phyloP scores from a whole-genome alignment of 2,113 vertebrate species.

The Pterocles burchelli region DNA sequence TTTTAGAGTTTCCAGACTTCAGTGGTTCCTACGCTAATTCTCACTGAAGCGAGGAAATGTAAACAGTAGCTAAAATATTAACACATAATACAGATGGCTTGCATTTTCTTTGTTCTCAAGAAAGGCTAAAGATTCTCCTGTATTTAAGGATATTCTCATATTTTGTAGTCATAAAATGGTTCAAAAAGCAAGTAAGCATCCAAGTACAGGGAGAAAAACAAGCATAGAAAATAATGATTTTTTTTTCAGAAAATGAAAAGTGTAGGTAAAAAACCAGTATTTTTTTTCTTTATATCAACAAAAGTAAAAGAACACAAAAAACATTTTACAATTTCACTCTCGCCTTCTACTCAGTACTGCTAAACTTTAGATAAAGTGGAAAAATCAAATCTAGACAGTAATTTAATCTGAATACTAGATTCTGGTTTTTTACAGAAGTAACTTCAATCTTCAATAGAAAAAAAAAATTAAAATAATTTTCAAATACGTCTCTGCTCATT shows the following conservation, averaged over 20 bases:
- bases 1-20: not conserved
- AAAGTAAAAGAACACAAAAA: not conserved
- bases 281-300: not conserved
- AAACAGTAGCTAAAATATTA: not conserved
- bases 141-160: not conserved
- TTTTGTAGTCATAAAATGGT: not conserved
- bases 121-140: not conserved
- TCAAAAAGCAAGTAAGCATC: not conserved
- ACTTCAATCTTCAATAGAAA: not conserved
- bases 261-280: not conserved
- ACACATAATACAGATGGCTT: not conserved
- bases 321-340: not conserved
- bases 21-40: not conserved
- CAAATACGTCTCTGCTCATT: not conserved
- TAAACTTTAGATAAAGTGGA: rapidly evolving
- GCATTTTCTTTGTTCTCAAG: not conserved
- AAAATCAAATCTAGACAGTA: not conserved
- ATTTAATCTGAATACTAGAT: not conserved
- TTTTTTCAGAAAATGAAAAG: not conserved
- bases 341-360: not conserved
- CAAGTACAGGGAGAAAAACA: not conserved
- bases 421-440: not conserved
- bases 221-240: not conserved
- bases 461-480: rapidly evolving
- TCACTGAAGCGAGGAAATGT: not conserved